Evolutionary conservation across 2,888 invertebrate species (phyloP).

Genomic region (Phoenoteleia sp.): DNA sequence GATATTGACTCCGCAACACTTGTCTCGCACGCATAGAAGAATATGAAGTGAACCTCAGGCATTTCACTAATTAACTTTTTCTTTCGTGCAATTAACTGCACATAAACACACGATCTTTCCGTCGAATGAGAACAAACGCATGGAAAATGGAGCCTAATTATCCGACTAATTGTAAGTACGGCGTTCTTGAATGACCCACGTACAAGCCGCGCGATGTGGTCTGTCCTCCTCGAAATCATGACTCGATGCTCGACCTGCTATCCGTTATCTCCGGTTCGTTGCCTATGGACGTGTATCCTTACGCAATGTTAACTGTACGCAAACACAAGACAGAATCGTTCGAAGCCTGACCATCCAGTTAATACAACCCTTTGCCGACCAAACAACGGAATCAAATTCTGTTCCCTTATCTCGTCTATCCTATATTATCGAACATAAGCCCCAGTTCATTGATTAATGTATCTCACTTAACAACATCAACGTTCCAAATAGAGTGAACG

Average conservation of each 20-base stretch:
- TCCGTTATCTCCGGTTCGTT: slow-evolving; percentile 62
- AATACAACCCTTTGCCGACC: slow-evolving; percentile 52
- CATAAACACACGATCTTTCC: slow-evolving; percentile 59
- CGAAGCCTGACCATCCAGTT: slow-evolving; percentile 39
- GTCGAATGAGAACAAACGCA: slow-evolving; percentile 72
- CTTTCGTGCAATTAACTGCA: slow-evolving; percentile 69
- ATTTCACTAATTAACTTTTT: slow-evolving; percentile 73
- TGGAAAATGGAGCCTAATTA: slow-evolving; percentile 74
- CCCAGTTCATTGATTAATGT: slow-evolving; percentile 43
- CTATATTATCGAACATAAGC: slow-evolving; percentile 21
- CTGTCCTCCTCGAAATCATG: slow-evolving; percentile 69
- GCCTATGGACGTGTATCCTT: slow-evolving; percentile 59
- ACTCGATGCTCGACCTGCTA: slow-evolving; percentile 66
- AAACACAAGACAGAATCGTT: slow-evolving; percentile 48
- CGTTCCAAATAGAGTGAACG: slow-evolving; percentile 14
- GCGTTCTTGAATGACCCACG: slow-evolving; percentile 69
- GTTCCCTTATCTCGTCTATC: slow-evolving; percentile 38
- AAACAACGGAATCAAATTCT: slow-evolving; percentile 29
- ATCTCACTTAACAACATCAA: slow-evolving; percentile 39
- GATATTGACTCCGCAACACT: slow-evolving; percentile 33
- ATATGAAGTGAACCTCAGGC: slow-evolving; percentile 35
- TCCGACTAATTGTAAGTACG: slow-evolving; percentile 71
- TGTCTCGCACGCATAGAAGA: slow-evolving; percentile 27
- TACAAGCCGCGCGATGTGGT: slow-evolving; percentile 57
- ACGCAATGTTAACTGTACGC: slow-evolving; percentile 62